Conservation (phyloP, 2,113 vertebrate species). For the Cnemophilus loriae region DNA sequence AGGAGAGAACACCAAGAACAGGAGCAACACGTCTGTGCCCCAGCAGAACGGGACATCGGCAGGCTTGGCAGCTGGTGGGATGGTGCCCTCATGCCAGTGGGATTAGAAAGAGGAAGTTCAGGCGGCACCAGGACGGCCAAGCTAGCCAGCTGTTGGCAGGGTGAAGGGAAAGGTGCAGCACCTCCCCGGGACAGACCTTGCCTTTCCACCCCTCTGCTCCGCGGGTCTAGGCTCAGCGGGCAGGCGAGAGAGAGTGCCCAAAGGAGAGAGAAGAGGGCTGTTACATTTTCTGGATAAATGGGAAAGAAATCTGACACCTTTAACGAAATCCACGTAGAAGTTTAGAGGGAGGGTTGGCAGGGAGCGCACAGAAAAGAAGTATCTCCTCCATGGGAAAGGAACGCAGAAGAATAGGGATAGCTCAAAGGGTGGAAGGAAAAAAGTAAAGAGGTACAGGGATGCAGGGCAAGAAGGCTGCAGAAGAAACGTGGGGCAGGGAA, state of each 20-base stretch:
- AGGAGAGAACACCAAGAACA: background rate
- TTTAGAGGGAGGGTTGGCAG: background rate
- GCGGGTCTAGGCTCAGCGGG: background rate
- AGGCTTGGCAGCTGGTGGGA: background rate
- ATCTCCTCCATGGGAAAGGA: background rate
- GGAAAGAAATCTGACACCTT: background rate
- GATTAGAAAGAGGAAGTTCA: background rate
- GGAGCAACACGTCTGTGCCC: background rate
- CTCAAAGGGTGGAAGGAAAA: background rate
- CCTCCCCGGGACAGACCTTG: background rate
- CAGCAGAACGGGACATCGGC: too few relatives aligned
- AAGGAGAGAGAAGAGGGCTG: background rate
- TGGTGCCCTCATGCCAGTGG: background rate
- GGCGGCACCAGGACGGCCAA: background rate
- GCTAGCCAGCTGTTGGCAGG: background rate
- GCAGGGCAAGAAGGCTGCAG: background rate
- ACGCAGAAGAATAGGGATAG: background rate
- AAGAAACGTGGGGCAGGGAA: background rate
- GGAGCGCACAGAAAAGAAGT: background rate
- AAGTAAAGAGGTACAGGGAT: background rate
- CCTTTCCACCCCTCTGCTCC: background rate
- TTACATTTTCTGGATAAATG: background rate
- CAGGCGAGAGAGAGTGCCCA: background rate
- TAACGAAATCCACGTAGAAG: background rate
- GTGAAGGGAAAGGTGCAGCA: background rate